These are phyloP conservation scores for Odontophorus gujanensis DNA, from an alignment of 2,113 vertebrate genomes.

Conservation along the genomic window DNA sequence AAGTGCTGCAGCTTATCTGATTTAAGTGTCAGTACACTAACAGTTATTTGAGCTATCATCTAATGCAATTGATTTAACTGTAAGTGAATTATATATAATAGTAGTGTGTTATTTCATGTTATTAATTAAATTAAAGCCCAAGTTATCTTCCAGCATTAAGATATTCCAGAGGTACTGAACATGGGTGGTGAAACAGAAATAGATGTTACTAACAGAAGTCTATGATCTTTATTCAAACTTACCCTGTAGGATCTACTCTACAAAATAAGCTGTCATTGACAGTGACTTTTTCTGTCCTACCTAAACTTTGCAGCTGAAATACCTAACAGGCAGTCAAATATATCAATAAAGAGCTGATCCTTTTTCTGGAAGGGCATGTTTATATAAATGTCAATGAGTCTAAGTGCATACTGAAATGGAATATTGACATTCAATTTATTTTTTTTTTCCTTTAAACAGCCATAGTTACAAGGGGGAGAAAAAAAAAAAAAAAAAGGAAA, in stretches of 20 bases:
- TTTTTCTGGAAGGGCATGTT: background rate
- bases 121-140: background rate
- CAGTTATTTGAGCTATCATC: background rate
- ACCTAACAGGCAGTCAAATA: background rate
- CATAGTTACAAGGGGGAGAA: background rate
- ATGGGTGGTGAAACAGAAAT: background rate
- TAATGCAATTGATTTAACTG: background rate
- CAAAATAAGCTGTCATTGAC: background rate
- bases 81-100: background rate
- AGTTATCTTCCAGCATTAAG: background rate
- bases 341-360: background rate
- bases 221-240: background rate
- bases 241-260: background rate
- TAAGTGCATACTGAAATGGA: background rate
- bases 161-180: background rate
- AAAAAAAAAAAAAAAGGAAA: too few species aligned
- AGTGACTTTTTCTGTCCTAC: background rate
- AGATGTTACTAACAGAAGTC: accelerated
- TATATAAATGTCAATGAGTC: background rate
- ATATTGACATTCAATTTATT: background rate
- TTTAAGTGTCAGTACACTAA: background rate
- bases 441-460: background rate
- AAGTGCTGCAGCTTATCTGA: background rate
- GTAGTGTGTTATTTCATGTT: background rate
- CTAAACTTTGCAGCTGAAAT: background rate